A percentile compares a stretch with the other conserved stretches of the same genome.
phyloP scores from a whole-genome alignment of 2,888 invertebrate genomes.

The Helobdella robusta region DNA sequence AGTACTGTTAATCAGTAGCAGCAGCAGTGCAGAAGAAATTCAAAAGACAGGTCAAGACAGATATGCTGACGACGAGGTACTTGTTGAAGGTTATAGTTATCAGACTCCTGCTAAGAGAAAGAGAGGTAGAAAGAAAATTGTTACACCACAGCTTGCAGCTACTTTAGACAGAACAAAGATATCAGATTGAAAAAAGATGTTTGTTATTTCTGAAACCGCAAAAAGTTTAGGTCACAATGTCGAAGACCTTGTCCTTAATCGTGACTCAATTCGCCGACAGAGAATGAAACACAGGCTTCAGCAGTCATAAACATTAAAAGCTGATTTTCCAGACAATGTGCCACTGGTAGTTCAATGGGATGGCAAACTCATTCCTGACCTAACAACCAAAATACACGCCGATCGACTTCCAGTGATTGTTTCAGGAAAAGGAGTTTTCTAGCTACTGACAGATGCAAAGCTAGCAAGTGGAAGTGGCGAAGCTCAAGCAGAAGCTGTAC shows the following conservation, averaged over 20 bases:
- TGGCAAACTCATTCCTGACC: neutral
- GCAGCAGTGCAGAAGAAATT: neutral
- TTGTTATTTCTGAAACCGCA: neutral
- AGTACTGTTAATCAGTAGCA: conserved; percentile 7
- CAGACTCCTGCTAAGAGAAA: conserved; percentile 6
- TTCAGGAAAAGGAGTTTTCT: neutral
- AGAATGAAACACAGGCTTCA: conserved; percentile 12
- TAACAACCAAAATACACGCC: conserved; percentile 4
- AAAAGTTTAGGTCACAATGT: neutral
- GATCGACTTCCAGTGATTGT: conserved; percentile 16
- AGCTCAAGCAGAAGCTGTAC: conserved; percentile 19
- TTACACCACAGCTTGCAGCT: conserved; percentile 4
- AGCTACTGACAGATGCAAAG: conserved; percentile 8
- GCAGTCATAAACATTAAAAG: conserved; percentile 6
- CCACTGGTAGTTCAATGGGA: conserved; percentile 10
- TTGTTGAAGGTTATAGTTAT: conserved; percentile 3
- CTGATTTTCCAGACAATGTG: neutral
- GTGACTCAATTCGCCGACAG: conserved; percentile 13
- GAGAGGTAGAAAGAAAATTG: conserved; percentile 8
- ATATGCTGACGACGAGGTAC: no score
- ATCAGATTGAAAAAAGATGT: neutral
- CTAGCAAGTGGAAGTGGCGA: conserved; percentile 9
- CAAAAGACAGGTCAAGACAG: no score
- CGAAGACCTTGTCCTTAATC: conserved; percentile 8
- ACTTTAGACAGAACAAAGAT: neutral